Percentiles rank a stretch among this genome's conserved stretches.
Conservation (phyloP, 2,797 vertebrate species). For the Eulemur rubriventer region DNA sequence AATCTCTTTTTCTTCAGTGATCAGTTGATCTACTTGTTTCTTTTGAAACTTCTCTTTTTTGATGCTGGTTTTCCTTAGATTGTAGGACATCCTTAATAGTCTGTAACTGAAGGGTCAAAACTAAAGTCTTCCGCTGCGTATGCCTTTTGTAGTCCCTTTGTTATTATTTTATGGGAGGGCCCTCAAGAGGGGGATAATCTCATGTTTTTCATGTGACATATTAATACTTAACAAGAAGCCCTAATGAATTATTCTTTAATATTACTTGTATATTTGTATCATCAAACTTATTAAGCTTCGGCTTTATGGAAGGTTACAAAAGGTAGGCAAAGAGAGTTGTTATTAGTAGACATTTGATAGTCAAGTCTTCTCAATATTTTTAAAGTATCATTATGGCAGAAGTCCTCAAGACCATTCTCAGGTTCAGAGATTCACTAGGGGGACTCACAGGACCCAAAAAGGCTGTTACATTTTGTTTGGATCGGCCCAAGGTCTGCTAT, state of each 20-base stretch:
- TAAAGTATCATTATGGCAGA: neutral
- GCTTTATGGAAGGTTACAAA: neutral
- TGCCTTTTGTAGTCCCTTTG: neutral
- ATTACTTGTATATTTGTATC: neutral
- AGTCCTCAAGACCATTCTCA: neutral
- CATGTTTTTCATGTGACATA: neutral
- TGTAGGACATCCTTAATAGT: neutral
- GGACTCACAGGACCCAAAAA: neutral
- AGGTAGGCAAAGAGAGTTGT: neutral
- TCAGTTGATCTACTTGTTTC: neutral
- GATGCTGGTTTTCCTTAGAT: neutral
- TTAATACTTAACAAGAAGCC: neutral
- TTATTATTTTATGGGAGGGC: neutral
- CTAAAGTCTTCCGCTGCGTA: neutral
- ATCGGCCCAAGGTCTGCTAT: neutral
- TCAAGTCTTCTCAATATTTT: neutral
- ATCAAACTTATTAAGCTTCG: neutral
- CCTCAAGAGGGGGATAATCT: neutral
- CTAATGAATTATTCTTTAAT: slow-evolving; percentile 1
- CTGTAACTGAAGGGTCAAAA: neutral
- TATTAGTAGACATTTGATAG: neutral
- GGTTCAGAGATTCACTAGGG: neutral
- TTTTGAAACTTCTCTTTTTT: neutral
- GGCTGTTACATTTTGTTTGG: neutral
- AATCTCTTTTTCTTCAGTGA: neutral